Percentiles rank a stretch among this genome's conserved stretches.
Evolutionary conservation across 1,140 invertebrate species (phyloP).

Genomic region (Eufriesea mexicana): DNA sequence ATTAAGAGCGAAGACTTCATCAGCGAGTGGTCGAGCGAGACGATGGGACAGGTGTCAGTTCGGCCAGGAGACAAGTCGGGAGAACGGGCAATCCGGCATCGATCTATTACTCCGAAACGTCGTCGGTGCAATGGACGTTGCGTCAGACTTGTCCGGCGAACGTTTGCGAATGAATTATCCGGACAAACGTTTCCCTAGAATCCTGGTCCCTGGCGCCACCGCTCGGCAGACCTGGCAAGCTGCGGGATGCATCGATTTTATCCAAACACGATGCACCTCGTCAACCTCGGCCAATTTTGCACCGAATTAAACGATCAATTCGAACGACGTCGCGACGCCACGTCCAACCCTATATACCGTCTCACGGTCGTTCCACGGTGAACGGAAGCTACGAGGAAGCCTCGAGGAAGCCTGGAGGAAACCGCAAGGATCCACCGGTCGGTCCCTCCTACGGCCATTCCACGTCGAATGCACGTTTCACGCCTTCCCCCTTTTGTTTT

Average conservation of each 20-base stretch:
- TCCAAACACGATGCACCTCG: slow-evolving; percentile 21
- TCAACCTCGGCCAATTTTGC: slow-evolving; percentile 23
- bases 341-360: too few relatives aligned
- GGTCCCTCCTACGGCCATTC: background rate
- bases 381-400: too few relatives aligned
- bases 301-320: slow-evolving; percentile 27
- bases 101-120: slow-evolving; percentile 11
- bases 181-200: background rate
- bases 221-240: slow-evolving; percentile 48
- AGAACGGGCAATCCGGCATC: background rate
- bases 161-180: slow-evolving; percentile 29
- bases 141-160: background rate
- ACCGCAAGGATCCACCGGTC: too few relatives aligned
- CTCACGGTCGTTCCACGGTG: background rate
- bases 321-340: background rate
- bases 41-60: slow-evolving; percentile 21
- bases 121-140: slow-evolving; percentile 10
- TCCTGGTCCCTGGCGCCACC: slow-evolving; percentile 63
- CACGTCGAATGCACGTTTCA: background rate
- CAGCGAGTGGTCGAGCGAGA: background rate
- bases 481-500: slow-evolving; percentile 25
- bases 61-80: background rate
- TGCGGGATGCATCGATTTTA: slow-evolving; percentile 64
- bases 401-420: too few relatives aligned
- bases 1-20: slow-evolving; percentile 19